Evolutionary conservation across 2,888 invertebrate genomes (phyloP).

Genomic region (Erynnis tages): DNA sequence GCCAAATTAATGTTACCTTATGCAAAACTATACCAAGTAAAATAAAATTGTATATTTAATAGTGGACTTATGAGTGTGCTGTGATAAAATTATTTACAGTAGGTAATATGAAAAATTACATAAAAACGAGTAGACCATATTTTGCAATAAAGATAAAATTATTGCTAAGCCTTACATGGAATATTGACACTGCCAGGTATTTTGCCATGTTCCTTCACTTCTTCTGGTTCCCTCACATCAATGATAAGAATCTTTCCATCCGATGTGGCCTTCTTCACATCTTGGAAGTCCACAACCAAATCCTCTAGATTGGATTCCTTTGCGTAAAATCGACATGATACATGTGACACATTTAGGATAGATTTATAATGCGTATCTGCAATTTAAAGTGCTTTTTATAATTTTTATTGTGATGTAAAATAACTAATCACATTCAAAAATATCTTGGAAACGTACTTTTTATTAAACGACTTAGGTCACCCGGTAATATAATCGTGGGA

Average conservation of each 20-base stretch:
- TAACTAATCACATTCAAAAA: not conserved
- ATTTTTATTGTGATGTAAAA: too few species aligned
- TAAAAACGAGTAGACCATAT: too few species aligned
- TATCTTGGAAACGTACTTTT: not conserved
- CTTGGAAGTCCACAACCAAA: conserved; percentile 61
- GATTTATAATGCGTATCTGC: not conserved
- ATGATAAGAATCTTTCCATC: conserved; percentile 76
- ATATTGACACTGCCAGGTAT: conserved; percentile 89
- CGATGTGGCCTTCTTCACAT: conserved; percentile 62
- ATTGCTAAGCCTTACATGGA: conserved; percentile 82
- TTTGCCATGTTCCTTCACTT: conserved; percentile 85
- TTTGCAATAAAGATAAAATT: not conserved
- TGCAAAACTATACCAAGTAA: too few species aligned
- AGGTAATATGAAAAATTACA: too few species aligned
- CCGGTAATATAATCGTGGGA: not conserved
- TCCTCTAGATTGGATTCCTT: conserved; percentile 44
- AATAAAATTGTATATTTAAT: too few species aligned
- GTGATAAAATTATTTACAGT: too few species aligned
- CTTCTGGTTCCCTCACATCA: conserved; percentile 89
- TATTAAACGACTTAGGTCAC: not conserved
- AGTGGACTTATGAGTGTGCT: too few species aligned
- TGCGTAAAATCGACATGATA: conserved; percentile 33
- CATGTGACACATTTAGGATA: not conserved
- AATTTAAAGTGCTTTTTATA: not conserved
- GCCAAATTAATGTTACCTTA: too few species aligned